Base-by-base conservation (phyloP, 2,797 vertebrate genomes). In the Pantherophis alleghaniensis region DNA sequence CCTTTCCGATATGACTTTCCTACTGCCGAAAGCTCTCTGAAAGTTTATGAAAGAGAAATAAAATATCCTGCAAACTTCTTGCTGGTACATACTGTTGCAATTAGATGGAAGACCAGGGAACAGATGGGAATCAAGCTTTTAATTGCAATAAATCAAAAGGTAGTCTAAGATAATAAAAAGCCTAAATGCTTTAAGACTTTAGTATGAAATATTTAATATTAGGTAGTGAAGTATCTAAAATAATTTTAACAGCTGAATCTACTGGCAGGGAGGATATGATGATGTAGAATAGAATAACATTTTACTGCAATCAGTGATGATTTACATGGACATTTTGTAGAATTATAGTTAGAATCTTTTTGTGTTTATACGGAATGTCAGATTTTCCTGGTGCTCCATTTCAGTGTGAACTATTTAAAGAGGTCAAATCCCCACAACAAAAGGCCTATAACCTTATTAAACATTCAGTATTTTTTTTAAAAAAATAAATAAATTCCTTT, bases 81-180 rank as follows among this genome's bases (percentile, higher is more conserved):
- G 86, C 87, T 37, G 32, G 2, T 5, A 1, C 0, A 5, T 47
- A 0, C 22, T 2, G 24, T 7, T 74, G 56, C 18, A 1, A 1
- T 0, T 22, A 0, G 0, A 57, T 56, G 88, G n/a, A 92, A 26
- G 56, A 91, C 61, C 18, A 1, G 0, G 2, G 57, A n/a, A 88
- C 94, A 16, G 60, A 0, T 0, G 10, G 94, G 93, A 94, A 92
- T 92, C 57, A 3, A 88, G 47, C 13, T 95, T 93, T 59, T 83
- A 92, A 28, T 95, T 86, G 94, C 91, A 90, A 51, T 37, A 5
- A 47, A 87, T 74, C 92, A 1, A 89, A 13, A 1, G 0, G 79
- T 90, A 95, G 87, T 0, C 93, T 95, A 91, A 1, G 18, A 94
- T 91, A 95, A 95, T 92, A 87, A 93, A 86, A 74, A 56, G 87